These are phyloP conservation scores for Hyperoplus immaculatus DNA, from an alignment of 2,797 vertebrate species.

Conservation along the genomic window DNA sequence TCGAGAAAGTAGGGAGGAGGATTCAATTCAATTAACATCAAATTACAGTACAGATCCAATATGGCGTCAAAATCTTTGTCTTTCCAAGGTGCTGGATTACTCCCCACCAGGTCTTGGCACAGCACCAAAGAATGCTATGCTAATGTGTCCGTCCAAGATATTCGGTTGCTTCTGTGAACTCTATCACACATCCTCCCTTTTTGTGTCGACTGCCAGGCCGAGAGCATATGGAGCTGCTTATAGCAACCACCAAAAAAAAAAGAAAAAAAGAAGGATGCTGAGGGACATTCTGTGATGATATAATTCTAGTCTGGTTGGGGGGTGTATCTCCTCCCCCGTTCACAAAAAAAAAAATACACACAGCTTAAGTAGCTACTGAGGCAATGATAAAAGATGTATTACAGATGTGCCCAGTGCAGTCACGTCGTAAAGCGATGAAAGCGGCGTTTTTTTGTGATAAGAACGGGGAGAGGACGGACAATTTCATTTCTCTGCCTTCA, in stretches of 20 bases:
- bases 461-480: conserved; percentile 30
- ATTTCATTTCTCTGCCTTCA: conserved; percentile 41
- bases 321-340: neutral
- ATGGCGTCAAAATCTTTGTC: conserved; percentile 56
- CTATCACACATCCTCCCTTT: conserved; percentile 37
- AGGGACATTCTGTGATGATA: conserved; percentile 52
- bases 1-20: neutral
- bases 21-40: conserved; percentile 76
- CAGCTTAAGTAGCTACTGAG: conserved; percentile 44
- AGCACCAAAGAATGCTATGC: conserved; percentile 59
- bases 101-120: conserved; percentile 69
- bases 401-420: conserved; percentile 46
- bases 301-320: conserved; percentile 27
- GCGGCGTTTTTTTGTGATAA: conserved; percentile 41
- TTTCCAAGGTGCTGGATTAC: conserved; percentile 69
- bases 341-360: conserved; percentile 33
- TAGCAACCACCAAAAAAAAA: conserved; percentile 40
- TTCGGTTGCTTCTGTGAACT: conserved; percentile 60
- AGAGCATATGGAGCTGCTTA: conserved; percentile 51
- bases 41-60: conserved; percentile 67
- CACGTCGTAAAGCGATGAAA: conserved; percentile 46
- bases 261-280: conserved; percentile 17
- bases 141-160: conserved; percentile 67
- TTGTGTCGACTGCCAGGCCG: conserved; percentile 4
- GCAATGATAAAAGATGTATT: conserved; percentile 35